A percentile compares a stretch with the other conserved stretches of the same genome.
Conservation (phyloP, 2,113 vertebrate genomes). For the Jacana jacana region DNA sequence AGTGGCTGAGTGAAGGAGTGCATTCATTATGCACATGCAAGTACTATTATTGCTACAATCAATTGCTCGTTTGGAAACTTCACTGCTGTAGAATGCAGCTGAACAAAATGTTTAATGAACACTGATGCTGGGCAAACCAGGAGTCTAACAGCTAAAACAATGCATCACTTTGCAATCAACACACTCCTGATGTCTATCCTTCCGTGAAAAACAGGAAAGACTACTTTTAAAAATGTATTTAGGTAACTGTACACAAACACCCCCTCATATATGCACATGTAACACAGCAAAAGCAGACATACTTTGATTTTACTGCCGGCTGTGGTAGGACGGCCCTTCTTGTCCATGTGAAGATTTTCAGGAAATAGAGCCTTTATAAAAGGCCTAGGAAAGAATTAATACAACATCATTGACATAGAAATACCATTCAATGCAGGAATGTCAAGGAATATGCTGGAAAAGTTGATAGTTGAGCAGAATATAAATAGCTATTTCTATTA, state of each 20-base stretch:
- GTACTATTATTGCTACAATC: not conserved
- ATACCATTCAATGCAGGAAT: not conserved
- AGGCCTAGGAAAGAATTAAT: constrained; percentile 74
- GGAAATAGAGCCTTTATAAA: constrained; percentile 95
- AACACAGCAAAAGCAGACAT: not conserved
- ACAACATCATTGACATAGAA: not conserved
- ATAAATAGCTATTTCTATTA: constrained; percentile 14
- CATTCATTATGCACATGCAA: not conserved
- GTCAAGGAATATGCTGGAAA: not conserved
- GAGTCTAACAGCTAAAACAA: not conserved
- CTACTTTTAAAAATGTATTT: not conserved
- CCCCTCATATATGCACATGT: not conserved
- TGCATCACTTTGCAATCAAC: not conserved
- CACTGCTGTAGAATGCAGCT: not conserved
- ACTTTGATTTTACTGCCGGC: constrained; percentile 99
- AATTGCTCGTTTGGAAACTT: not conserved
- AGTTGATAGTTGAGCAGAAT: constrained; percentile 5
- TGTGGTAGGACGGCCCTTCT: constrained; percentile 96
- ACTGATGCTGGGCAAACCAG: not conserved
- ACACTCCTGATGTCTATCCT: not conserved
- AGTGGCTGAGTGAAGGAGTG: not conserved
- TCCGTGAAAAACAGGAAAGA: not conserved
- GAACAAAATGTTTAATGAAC: not conserved
- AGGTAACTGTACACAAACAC: not conserved
- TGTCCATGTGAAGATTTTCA: constrained; percentile 95